phyloP scores from a whole-genome alignment of 2,797 vertebrate species.

The Muraenolepis orangiensis region DNA sequence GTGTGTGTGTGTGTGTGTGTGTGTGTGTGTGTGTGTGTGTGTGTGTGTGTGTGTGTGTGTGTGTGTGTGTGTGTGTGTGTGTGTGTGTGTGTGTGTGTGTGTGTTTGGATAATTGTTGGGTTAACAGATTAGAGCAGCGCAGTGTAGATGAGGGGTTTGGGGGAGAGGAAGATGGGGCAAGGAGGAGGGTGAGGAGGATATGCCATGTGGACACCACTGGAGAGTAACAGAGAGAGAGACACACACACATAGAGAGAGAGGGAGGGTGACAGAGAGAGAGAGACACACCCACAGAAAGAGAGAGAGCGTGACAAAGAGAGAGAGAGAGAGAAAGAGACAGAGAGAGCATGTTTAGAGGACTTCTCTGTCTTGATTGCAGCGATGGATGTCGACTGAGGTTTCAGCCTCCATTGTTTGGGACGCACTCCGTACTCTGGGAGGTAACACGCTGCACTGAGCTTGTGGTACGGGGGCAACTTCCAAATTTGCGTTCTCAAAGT shows the following conservation, averaged over 20 bases:
- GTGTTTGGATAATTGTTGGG: slow-evolving; percentile 79
- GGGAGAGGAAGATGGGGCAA: slow-evolving; percentile 27
- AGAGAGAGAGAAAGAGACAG: slow-evolving; percentile 19
- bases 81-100: slow-evolving; percentile 19
- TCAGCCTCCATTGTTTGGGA: not conserved
- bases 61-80: slow-evolving; percentile 26
- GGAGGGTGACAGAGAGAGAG: slow-evolving; percentile 24
- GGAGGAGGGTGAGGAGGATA: slow-evolving; percentile 43
- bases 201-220: slow-evolving; percentile 40
- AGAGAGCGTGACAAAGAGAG: not conserved
- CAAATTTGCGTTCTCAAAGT: not conserved
- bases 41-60: slow-evolving; percentile 56
- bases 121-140: slow-evolving; percentile 82
- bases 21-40: slow-evolving; percentile 36
- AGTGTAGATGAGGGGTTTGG: slow-evolving; percentile 42
- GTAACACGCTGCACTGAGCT: not conserved
- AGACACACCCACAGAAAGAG: slow-evolving; percentile 5
- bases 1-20: slow-evolving; percentile 57
- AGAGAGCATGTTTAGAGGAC: not conserved
- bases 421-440: not conserved
- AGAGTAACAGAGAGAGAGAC: slow-evolving; percentile 21
- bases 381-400: not conserved
- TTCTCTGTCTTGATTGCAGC: not conserved
- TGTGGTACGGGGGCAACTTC: not conserved
- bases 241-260: not conserved